Evolutionary conservation across 2,888 invertebrate genomes (phyloP).

Genomic region (Stenurella melanura): DNA sequence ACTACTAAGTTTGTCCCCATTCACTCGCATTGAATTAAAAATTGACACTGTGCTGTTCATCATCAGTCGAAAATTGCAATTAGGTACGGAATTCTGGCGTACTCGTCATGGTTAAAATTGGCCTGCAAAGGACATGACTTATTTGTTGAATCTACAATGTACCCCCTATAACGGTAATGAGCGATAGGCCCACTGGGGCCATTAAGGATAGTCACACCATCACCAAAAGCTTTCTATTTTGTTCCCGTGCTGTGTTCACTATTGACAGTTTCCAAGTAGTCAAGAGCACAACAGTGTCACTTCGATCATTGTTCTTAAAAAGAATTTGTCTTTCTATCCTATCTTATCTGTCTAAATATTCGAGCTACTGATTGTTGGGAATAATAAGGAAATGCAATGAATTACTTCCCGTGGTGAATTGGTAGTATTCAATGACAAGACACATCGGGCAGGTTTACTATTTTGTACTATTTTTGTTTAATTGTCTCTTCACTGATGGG

Average conservation of each 20-base stretch:
- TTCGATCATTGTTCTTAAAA: slow-evolving; percentile 48
- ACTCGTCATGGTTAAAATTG: slow-evolving; percentile 47
- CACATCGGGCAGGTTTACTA: not conserved
- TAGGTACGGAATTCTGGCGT: slow-evolving; percentile 46
- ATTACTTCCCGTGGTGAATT: slow-evolving; percentile 2
- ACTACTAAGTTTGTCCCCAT: slow-evolving; percentile 12
- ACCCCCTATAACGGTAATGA: slow-evolving; percentile 58
- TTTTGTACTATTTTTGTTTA: not conserved
- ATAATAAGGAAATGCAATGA: slow-evolving; percentile 34
- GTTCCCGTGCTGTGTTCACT: slow-evolving; percentile 44
- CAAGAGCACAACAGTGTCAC: slow-evolving; percentile 39
- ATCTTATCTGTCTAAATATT: slow-evolving; percentile 60
- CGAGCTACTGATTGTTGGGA: slow-evolving; percentile 54
- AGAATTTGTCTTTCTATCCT: slow-evolving; percentile 53
- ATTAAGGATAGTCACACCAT: slow-evolving; percentile 54
- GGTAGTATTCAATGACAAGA: slow-evolving; percentile 3
- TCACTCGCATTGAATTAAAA: not conserved
- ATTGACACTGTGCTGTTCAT: slow-evolving; percentile 36
- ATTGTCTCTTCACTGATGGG: not conserved
- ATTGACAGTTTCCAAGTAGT: slow-evolving; percentile 52
- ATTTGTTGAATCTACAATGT: slow-evolving; percentile 48
- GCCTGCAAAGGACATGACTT: slow-evolving; percentile 39
- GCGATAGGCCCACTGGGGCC: slow-evolving; percentile 61
- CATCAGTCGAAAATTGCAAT: slow-evolving; percentile 47
- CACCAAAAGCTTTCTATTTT: slow-evolving; percentile 48